Percentiles rank a stretch among this genome's conserved stretches.
phyloP scores from a whole-genome alignment of 1,140 invertebrate genomes.

The Meloidogyne floridensis region DNA sequence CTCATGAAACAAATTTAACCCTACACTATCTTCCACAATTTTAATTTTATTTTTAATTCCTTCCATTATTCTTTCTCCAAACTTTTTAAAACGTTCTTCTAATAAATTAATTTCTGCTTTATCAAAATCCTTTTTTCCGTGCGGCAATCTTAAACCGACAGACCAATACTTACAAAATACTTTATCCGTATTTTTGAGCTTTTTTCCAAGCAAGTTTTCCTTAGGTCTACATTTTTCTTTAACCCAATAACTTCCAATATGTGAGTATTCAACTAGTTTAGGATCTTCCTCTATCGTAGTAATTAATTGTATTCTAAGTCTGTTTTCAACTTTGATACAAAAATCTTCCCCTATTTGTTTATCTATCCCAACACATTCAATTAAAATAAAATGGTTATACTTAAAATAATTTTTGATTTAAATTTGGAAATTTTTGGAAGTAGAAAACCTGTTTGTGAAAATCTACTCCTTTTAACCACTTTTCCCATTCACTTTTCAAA shows the following conservation, averaged over 20 bases:
- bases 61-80: no score
- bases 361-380: not conserved
- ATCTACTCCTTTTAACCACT: not conserved
- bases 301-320: constrained; percentile 1
- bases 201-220: no score
- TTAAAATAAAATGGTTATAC: constrained; percentile 6
- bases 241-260: not conserved
- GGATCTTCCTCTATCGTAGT: not conserved
- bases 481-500: not conserved
- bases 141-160: no score
- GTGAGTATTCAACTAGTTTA: constrained; percentile 2
- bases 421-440: not conserved
- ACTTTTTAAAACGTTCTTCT: no score
- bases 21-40: no score
- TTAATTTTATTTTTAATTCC: no score
- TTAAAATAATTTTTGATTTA: not conserved
- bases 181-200: no score
- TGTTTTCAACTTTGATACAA: not conserved
- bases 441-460: not conserved
- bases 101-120: no score
- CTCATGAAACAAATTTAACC: no score
- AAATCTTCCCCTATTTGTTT: constrained; percentile 3
- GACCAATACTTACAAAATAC: no score
- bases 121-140: no score
- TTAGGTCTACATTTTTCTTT: no score